Conservation (phyloP, 2,888 invertebrate species). For the Andrena fulva region DNA sequence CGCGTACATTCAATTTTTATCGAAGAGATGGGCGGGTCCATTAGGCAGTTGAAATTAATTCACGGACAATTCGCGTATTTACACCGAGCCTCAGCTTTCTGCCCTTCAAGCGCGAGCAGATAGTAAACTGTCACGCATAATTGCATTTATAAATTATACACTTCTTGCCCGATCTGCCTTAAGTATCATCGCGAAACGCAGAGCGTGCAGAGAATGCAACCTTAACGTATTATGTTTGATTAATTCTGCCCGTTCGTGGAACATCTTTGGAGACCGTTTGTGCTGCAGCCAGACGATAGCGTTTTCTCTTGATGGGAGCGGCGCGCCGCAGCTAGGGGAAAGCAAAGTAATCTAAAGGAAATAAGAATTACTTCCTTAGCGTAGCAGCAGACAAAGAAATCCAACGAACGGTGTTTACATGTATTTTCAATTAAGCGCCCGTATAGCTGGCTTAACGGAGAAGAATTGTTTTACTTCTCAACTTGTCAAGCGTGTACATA, state of each 20-base stretch:
- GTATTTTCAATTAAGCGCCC: slow-evolving; percentile 23
- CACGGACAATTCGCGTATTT: background rate
- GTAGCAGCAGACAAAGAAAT: background rate
- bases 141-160: background rate
- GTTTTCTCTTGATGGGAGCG: slow-evolving; percentile 4
- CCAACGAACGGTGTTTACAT: slow-evolving; percentile 13
- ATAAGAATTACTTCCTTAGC: slow-evolving; percentile 10
- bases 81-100: background rate
- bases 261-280: slow-evolving; percentile 16
- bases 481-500: background rate
- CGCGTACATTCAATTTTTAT: background rate
- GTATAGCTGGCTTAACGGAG: background rate
- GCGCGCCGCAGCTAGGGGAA: background rate
- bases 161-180: background rate
- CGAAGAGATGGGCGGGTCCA: background rate
- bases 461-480: slow-evolving; percentile 8
- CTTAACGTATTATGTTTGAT: slow-evolving; percentile 39
- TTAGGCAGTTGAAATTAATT: background rate
- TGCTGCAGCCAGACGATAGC: background rate
- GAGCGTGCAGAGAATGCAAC: slow-evolving; percentile 9
- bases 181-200: background rate
- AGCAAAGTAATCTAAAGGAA: slow-evolving; percentile 15
- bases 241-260: slow-evolving; percentile 26
- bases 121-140: background rate
- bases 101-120: background rate